These are phyloP conservation scores for Halichoerus grypus DNA, from an alignment of 2,113 vertebrate species.

Conservation along the genomic window DNA sequence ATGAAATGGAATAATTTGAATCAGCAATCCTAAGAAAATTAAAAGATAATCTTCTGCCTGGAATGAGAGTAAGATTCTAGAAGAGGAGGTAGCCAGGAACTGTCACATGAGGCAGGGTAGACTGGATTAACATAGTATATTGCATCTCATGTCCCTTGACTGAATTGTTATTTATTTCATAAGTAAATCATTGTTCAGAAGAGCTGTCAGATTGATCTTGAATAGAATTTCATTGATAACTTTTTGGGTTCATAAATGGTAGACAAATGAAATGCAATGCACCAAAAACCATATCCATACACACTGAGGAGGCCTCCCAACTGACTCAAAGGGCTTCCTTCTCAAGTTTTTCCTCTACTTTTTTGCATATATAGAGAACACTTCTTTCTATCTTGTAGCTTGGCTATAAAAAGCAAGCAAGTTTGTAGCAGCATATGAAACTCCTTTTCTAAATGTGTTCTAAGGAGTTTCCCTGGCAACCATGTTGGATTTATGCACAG, in stretches of 20 bases:
- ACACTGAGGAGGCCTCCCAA: background rate
- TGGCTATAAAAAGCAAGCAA: constrained; percentile 39
- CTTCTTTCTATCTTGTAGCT: background rate
- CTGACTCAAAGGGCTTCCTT: background rate
- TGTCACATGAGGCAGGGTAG: background rate
- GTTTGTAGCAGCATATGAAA: background rate
- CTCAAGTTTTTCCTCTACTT: background rate
- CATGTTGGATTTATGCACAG: background rate
- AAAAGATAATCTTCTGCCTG: background rate
- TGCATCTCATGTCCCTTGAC: background rate
- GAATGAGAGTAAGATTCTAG: background rate
- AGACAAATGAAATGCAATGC: background rate
- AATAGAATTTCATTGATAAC: background rate
- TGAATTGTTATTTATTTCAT: background rate
- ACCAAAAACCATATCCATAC: background rate
- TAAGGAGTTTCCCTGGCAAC: constrained; percentile 55
- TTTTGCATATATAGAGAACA: background rate
- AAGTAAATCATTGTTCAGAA: background rate
- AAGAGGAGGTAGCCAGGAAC: background rate
- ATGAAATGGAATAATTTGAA: constrained; percentile 14
- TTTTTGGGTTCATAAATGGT: background rate
- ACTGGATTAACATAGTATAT: background rate
- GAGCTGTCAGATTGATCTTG: background rate
- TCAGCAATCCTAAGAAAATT: background rate
- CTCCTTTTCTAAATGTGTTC: constrained; percentile 21